Evolutionary conservation across 2,113 vertebrate species (phyloP).

Genomic region (Amazona guildingii): DNA sequence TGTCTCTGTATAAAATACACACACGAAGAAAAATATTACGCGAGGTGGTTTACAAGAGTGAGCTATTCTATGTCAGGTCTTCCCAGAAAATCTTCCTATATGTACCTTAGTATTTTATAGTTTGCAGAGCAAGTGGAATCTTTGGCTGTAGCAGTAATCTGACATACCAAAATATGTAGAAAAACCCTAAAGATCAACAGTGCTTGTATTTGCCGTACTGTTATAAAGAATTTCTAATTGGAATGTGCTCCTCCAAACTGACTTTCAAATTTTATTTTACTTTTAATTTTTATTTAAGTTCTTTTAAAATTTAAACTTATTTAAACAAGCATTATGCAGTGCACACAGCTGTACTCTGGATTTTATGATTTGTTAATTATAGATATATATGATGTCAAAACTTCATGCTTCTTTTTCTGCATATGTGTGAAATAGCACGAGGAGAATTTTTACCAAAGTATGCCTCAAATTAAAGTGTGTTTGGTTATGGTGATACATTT

Average conservation of each 20-base stretch:
- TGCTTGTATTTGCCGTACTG: neutral
- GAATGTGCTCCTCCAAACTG: neutral
- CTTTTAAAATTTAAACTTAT: neutral
- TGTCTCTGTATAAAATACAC: conserved; percentile 44
- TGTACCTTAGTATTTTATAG: neutral
- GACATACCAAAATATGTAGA: neutral
- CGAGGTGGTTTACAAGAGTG: conserved; percentile 19
- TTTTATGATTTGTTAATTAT: conserved; percentile 29
- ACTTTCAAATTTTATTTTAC: neutral
- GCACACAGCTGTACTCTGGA: neutral
- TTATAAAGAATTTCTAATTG: neutral
- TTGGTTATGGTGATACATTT: neutral
- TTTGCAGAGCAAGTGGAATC: conserved; percentile 16
- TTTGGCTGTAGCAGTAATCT: neutral
- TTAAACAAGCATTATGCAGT: neutral
- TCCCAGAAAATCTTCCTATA: neutral
- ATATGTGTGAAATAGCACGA: neutral
- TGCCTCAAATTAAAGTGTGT: neutral
- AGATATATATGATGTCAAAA: neutral
- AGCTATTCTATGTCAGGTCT: conserved; percentile 21
- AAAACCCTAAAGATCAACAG: neutral
- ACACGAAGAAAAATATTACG: conserved; percentile 6
- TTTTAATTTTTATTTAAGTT: neutral
- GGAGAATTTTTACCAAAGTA: neutral
- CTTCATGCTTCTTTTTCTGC: neutral